Base-by-base conservation (phyloP, 2,797 vertebrate genomes). In the Pseudochromis fuscus region DNA sequence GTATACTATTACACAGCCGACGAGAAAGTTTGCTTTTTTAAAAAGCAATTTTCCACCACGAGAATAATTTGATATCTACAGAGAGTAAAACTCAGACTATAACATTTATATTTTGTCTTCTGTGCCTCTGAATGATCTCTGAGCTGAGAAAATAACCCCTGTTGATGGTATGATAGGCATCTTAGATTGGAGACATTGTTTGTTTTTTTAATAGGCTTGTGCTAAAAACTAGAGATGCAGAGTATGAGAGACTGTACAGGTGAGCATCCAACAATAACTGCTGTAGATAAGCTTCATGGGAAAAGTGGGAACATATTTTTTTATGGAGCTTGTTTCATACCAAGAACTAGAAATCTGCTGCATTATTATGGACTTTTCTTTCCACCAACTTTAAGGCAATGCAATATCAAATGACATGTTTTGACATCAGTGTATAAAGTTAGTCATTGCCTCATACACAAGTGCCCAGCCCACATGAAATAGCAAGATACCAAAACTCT, bases 401-500 rank as follows among this genome's bases (percentile, higher is more conserved):
- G 28, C 9, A 28, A 33, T 33, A 15, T 10, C 25, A 27, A 38
- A 45, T 44, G n/a, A n/a, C n/a, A n/a, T 13, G 1, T 49, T 49
- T 49, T 25, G 11, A 21, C 27, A 19, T 19, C 24, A 28, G 35
- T 13, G 6, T 24, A 45, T 27, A 1, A 35, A 51, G 9, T 15
- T 5, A 33, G 10, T n/a, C 25, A 18, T 48, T 56, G 31, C 18
- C 2, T 59, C 45, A 50, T 49, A 25, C 33, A 30, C 19, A 24
- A 68, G 53, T 44, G 15, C 15, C 12, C 16, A 46, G 37, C 28
- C 30, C 46, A 44, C 33, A 57, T 44, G 21, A 24, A 46, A 23
- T 6, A n/a, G 18, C 38, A 51, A 21, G n/a, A 58, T 57, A 21
- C 19, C 25, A 58, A 35, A 50, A 44, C 49, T 56, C 50, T 19